A percentile compares a stretch with the other conserved stretches of the same genome.
phyloP scores from a whole-genome alignment of 2,888 invertebrate genomes.

The Fragum fragum region DNA sequence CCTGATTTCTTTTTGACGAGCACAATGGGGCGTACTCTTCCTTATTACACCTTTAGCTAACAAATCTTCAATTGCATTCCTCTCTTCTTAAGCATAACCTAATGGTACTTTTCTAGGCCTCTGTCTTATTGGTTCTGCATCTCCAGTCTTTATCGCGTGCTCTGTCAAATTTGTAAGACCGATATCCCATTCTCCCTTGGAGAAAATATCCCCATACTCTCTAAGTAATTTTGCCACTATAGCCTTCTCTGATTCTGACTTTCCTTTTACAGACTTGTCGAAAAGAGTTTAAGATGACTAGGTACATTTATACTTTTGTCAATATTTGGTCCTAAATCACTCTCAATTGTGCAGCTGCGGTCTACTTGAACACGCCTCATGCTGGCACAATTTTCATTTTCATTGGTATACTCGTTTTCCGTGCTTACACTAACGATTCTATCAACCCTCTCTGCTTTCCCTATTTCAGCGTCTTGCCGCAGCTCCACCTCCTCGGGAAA shows the following conservation, averaged over 20 bases:
- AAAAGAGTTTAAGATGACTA: not conserved
- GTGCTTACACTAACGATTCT: not conserved
- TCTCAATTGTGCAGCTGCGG: not conserved
- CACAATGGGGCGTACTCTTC: constrained; percentile 41
- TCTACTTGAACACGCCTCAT: constrained; percentile 22
- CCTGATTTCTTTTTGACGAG: too few species aligned
- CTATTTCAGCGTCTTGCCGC: constrained; percentile 40
- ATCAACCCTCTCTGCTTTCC: constrained; percentile 31
- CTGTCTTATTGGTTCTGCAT: constrained; percentile 58
- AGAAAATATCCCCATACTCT: too few species aligned
- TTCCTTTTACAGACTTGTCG: too few species aligned
- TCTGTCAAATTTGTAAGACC: too few species aligned
- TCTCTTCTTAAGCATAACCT: too few species aligned
- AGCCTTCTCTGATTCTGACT: too few species aligned
- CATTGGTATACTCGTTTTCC: constrained; percentile 1
- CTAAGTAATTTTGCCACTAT: constrained; percentile 28
- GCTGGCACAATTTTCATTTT: constrained; percentile 1
- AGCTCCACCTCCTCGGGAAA: constrained; percentile 14
- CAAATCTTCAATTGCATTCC: constrained; percentile 37
- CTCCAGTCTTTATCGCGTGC: constrained; percentile 57
- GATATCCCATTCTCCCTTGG: too few species aligned
- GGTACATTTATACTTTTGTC: not conserved
- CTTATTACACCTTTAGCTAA: too few species aligned
- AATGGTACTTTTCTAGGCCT: constrained; percentile 53
- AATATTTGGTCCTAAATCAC: not conserved